Evolutionary conservation across 2,888 invertebrate genomes (phyloP).

Genomic region (Cephus runcator): DNA sequence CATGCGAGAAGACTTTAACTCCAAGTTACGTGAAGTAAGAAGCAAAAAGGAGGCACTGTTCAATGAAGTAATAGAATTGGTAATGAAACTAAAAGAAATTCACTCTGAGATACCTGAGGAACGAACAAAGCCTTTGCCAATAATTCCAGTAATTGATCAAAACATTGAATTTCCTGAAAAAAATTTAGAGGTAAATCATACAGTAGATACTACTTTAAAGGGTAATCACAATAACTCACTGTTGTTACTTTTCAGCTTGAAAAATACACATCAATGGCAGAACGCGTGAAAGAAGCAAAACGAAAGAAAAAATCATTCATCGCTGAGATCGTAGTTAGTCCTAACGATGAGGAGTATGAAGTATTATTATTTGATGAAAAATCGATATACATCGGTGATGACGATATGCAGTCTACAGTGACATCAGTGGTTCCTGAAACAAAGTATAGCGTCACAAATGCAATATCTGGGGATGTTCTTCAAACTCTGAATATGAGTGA

Average conservation of each 20-base stretch:
- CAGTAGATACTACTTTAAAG: neutral
- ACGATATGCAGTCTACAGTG: constrained; percentile 25
- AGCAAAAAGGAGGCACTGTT: constrained; percentile 44
- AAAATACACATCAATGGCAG: constrained; percentile 42
- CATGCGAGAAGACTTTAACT: constrained; percentile 67
- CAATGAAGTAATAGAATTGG: constrained; percentile 34
- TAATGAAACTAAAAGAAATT: constrained; percentile 59
- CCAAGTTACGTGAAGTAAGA: constrained; percentile 48
- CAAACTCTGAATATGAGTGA: constrained; percentile 54
- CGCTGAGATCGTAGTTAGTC: constrained; percentile 23
- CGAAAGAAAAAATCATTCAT: constrained; percentile 31
- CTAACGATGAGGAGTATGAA: constrained; percentile 52
- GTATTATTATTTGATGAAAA: constrained; percentile 47
- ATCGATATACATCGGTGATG: constrained; percentile 23
- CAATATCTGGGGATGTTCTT: constrained; percentile 39
- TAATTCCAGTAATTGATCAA: constrained; percentile 66
- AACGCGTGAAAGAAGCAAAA: constrained; percentile 44
- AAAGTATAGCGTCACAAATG: constrained; percentile 18
- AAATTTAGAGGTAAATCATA: constrained; percentile 66
- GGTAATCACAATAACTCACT: neutral
- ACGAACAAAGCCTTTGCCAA: constrained; percentile 65
- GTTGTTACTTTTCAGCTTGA: constrained; percentile 37
- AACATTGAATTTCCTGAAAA: constrained; percentile 72
- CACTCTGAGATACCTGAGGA: constrained; percentile 71
- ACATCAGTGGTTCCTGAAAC: constrained; percentile 32